Percentiles rank a stretch among this genome's conserved stretches.
Evolutionary conservation across 2,888 invertebrate genomes (phyloP).

Genomic region (Conomelus anceps): DNA sequence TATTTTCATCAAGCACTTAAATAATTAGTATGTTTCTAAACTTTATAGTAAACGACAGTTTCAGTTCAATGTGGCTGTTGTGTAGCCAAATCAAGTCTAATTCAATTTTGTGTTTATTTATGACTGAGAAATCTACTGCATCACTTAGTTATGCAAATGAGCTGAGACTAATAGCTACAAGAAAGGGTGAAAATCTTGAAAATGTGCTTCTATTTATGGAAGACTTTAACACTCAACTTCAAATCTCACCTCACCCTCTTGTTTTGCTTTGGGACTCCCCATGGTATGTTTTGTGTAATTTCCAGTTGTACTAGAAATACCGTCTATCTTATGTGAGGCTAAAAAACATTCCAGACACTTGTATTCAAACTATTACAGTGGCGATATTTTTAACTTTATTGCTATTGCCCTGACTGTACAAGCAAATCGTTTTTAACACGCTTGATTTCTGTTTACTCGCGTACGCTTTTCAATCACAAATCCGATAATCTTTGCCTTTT

Average conservation of each 20-base stretch:
- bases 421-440: neutral
- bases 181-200: neutral
- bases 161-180: neutral
- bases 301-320: neutral
- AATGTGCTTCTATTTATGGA: neutral
- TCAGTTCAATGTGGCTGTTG: too few species aligned
- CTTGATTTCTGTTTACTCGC: neutral
- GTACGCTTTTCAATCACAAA: neutral
- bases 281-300: neutral
- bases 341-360: neutral
- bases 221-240: neutral
- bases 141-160: neutral
- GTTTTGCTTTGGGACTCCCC: neutral
- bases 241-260: neutral
- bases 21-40: too few species aligned
- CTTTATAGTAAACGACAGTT: too few species aligned
- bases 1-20: too few species aligned
- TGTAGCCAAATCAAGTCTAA: too few species aligned
- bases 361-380: neutral
- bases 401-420: neutral
- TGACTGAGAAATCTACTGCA: neutral
- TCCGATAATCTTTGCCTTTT: neutral
- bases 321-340: neutral
- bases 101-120: too few species aligned
- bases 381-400: neutral